phyloP scores from a whole-genome alignment of 2,113 vertebrate genomes.

The Bombycilla garrulus region DNA sequence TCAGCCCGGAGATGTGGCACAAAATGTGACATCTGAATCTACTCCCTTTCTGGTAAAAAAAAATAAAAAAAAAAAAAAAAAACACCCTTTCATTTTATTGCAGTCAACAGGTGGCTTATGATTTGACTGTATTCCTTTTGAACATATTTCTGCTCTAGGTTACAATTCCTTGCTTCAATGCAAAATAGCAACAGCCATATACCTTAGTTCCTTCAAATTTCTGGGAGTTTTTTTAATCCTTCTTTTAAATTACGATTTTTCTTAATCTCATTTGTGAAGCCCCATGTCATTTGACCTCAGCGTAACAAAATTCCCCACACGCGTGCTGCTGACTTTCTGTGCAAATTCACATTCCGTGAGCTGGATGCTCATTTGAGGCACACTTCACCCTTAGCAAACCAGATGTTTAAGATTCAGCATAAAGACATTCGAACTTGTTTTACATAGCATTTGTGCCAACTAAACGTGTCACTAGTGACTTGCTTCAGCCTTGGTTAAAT shows the following conservation, averaged over 20 bases:
- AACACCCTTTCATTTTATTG: neutral
- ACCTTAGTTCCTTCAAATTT: neutral
- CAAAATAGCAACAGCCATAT: neutral
- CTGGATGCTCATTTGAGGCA: neutral
- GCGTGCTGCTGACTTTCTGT: neutral
- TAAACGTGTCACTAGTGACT: neutral
- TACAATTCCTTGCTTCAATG: neutral
- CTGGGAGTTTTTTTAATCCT: fast-evolving
- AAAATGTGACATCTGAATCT: neutral
- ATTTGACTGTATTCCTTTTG: neutral
- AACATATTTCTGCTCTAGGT: neutral
- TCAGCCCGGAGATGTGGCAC: neutral
- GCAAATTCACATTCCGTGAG: neutral
- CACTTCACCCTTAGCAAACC: neutral
- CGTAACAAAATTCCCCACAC: neutral
- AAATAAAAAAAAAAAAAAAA: no score
- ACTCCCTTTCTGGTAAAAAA: neutral
- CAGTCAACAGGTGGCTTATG: neutral
- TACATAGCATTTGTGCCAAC: fast-evolving
- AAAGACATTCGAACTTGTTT: neutral
- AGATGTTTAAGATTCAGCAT: neutral
- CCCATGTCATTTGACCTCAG: neutral
- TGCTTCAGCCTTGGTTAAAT: neutral
- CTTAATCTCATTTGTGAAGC: neutral
- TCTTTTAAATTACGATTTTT: neutral